A percentile compares a stretch with the other conserved stretches of the same genome.
These are phyloP conservation scores for Sisor rabdophorus DNA, from an alignment of 2,113 vertebrate genomes.

Conservation along the genomic window DNA sequence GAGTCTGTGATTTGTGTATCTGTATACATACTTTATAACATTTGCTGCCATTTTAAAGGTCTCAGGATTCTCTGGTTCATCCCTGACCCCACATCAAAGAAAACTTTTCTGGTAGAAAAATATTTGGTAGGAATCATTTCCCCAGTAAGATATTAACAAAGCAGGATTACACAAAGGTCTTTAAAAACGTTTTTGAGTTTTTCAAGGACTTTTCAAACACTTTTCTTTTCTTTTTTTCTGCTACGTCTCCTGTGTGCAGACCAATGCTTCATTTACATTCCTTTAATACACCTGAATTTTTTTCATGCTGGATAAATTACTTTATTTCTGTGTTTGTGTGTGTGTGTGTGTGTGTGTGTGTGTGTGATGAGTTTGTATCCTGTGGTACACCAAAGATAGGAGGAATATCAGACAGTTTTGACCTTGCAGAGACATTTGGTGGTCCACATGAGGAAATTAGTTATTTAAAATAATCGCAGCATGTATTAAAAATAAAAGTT, in stretches of 20 bases:
- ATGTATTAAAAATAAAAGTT: not conserved
- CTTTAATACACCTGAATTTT: not conserved
- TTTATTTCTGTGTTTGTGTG: conserved; percentile 1
- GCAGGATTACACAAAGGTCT: not conserved
- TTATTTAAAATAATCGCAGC: not conserved
- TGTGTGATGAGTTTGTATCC: not conserved
- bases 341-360: not conserved
- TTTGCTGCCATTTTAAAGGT: not conserved
- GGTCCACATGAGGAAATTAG: not conserved
- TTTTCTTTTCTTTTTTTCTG: not conserved
- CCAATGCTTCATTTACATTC: conserved; percentile 18
- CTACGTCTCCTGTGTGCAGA: conserved; percentile 7
- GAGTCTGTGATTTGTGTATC: not conserved
- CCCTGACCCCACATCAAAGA: not conserved
- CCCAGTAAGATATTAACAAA: not conserved
- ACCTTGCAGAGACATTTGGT: conserved; percentile 2
- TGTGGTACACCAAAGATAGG: not conserved
- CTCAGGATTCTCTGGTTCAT: not conserved
- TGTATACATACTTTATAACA: not conserved
- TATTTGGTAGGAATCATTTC: not conserved
- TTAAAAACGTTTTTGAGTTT: conserved; percentile 1
- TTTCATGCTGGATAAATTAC: not conserved
- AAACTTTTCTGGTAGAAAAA: not conserved
- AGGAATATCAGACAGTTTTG: conserved; percentile 2
- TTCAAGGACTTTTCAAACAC: conserved; percentile 14